Base-by-base conservation (phyloP, 2,797 vertebrate species). In the Numenius phaeopus region DNA sequence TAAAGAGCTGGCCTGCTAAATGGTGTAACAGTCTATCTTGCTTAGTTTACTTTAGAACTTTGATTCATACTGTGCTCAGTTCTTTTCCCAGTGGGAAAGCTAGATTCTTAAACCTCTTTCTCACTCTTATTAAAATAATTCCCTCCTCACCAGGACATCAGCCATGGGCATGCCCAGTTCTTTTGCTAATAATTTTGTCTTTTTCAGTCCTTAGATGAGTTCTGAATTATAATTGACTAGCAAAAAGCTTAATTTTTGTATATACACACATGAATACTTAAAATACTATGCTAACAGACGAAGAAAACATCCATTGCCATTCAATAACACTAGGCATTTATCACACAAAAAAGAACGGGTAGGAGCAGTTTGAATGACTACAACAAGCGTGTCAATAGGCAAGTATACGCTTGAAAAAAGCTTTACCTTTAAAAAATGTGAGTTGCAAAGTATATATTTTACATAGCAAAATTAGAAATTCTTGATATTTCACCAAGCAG, bases 41-140 rank as follows among this genome's bases (percentile, higher is more conserved):
- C 92, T 97, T 96, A 95, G 97, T 97, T 97, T 97, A 97, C 97
- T 98, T 98, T 95, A 97, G 96, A 97, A 97, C 96, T 97, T 97
- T 97, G 97, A 98, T 98, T 97, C 96, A 93, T 96, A 97, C 94
- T 96, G 93, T 95, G 97, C 93, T 96, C 96, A 82, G 96, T 83
- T 97, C 94, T 95, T 97, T 95, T 97, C 97, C 97, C 97, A 96
- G 97, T 96, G 96, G 97, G 97, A 95, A 97, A 95, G 71, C 93
- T 78, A 62, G 83, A 87, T 97, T 96, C 96, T 97, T 97, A 97
- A 97, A 97, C 80, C 92, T 96, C 69, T 96, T 97, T 96, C 95
- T 97, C 94, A 97, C 91, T 93, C 90, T 97, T 97, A 97, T 97
- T 97, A 97, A 97, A 96, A 96, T 97, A 97, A 98, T 97, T 97